Conservation (phyloP, 2,797 vertebrate species). For the Pelobates cultripes region DNA sequence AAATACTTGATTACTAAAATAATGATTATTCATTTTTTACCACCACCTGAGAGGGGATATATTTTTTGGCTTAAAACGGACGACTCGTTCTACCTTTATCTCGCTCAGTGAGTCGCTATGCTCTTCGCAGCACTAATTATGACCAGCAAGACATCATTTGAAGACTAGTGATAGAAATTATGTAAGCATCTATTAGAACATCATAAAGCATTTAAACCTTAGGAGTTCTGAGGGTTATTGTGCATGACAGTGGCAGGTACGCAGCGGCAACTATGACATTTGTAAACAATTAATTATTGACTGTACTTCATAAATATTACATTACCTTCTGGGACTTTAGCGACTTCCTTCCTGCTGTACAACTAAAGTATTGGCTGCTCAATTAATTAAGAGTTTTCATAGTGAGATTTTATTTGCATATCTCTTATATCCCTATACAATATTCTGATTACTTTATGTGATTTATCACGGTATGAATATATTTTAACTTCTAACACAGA, state of each 20-base stretch:
- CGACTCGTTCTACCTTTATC: too few relatives aligned
- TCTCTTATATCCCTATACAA: constrained; percentile 14
- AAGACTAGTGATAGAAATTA: too few relatives aligned
- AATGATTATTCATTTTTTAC: too few relatives aligned
- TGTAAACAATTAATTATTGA: constrained; percentile 9
- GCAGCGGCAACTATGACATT: not conserved
- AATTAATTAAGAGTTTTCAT: constrained; percentile 32
- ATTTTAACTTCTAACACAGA: constrained; percentile 30
- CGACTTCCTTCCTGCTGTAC: not conserved
- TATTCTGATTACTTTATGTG: constrained; percentile 33
- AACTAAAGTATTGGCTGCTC: constrained; percentile 9
- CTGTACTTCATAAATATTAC: not conserved
- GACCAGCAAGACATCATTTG: too few relatives aligned
- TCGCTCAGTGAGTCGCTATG: too few relatives aligned
- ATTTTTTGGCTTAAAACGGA: too few relatives aligned
- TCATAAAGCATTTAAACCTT: not conserved
- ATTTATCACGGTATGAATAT: constrained; percentile 27
- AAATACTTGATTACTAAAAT: too few relatives aligned
- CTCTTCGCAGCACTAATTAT: too few relatives aligned
- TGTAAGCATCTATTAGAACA: not conserved
- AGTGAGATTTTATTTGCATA: constrained; percentile 21
- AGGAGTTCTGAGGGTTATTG: not conserved
- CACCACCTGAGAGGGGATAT: too few relatives aligned
- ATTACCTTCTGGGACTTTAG: constrained; percentile 15
- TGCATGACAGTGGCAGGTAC: not conserved